These are phyloP conservation scores for Actinernus sp. DNA, from an alignment of 92 coral and sea anemone species.

Conservation along the genomic window DNA sequence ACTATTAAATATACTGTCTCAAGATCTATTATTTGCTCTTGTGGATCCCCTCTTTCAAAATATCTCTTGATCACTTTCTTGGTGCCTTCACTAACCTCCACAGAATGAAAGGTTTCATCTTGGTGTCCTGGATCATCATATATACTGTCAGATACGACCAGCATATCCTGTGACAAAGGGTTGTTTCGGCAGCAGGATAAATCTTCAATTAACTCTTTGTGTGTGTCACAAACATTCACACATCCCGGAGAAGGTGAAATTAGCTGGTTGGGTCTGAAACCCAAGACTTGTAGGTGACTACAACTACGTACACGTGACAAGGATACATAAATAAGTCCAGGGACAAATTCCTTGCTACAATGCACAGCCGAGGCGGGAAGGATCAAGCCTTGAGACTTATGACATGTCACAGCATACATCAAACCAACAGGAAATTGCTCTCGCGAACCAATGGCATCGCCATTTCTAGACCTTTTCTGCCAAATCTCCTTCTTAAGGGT, in stretches of 20 bases:
- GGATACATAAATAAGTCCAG: constrained; percentile 21
- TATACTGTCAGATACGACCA: too few species aligned
- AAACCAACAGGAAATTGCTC: constrained; percentile 9
- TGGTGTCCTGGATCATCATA: too few species aligned
- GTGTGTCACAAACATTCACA: constrained; percentile 4
- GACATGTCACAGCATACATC: constrained; percentile 22
- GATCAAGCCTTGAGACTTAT: constrained; percentile 26
- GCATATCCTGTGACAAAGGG: too few species aligned
- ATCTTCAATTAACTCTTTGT: too few species aligned
- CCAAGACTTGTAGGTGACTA: too few species aligned
- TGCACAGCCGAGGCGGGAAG: constrained; percentile 26
- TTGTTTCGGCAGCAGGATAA: too few species aligned
- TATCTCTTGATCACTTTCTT: not conserved
- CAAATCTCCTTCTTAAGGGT: constrained; percentile 2
- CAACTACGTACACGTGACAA: too few species aligned
- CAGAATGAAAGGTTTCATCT: too few species aligned
- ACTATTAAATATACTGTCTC: too few species aligned
- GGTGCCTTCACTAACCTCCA: not conserved
- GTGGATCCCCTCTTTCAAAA: constrained; percentile 14
- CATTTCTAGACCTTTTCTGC: not conserved
- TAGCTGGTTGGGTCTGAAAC: too few species aligned
- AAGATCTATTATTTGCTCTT: constrained; percentile 19
- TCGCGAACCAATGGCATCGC: constrained; percentile 8
- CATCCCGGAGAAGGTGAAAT: constrained; percentile 8
- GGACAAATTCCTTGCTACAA: constrained; percentile 21